Evolutionary conservation across 2,888 invertebrate genomes (phyloP), one percentile per base, ranked within the genome.

Genomic region (Polydrusus tereticollis): DNA sequence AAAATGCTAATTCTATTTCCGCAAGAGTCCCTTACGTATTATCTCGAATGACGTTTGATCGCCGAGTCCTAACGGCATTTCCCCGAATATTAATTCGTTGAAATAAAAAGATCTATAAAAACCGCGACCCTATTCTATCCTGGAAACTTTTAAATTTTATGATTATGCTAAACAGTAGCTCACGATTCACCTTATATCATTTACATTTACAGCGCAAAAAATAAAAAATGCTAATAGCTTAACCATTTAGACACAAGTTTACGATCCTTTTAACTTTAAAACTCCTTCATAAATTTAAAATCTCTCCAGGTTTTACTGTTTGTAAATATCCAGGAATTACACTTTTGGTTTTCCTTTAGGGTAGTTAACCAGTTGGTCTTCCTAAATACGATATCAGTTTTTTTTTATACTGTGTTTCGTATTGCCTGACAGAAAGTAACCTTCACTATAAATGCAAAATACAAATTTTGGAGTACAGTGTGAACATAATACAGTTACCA

Each of bases 1-100:
- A 74, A 78, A 77, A 78, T 76, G 76, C 73, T 76, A 76, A 76
- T 78, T 75, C 75, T 69, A 71, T 74, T 76, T 78, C 78, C 77
- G 74, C 70, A 60, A 77, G 70, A 71, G 59, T 76, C 66, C 72
- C 76, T 76, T 75, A 68, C 62, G 55, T 62, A 74, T 75, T 75
- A 74, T 72, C 75, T 73, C 70, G 70, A 74, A 74, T 76, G 77
- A 76, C 74, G 72, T 76, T 76, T 76, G 76, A 76, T 76, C 73
- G 76, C 75, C 59, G 74, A 71, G 70, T 62, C 57, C 69, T 68
- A 75, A 75, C 66, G 73, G 75, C 73, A 60, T 76, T 71, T 75
- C 73, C 76, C 77, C 64, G 75, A 77, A 77, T 77, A 77, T 76
- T 77, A 77, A 77, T 77, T 75, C 74, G 64, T 50, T 14, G 71